phyloP scores from a whole-genome alignment of 2,888 invertebrate genomes.

The Hanleya hanleyi region DNA sequence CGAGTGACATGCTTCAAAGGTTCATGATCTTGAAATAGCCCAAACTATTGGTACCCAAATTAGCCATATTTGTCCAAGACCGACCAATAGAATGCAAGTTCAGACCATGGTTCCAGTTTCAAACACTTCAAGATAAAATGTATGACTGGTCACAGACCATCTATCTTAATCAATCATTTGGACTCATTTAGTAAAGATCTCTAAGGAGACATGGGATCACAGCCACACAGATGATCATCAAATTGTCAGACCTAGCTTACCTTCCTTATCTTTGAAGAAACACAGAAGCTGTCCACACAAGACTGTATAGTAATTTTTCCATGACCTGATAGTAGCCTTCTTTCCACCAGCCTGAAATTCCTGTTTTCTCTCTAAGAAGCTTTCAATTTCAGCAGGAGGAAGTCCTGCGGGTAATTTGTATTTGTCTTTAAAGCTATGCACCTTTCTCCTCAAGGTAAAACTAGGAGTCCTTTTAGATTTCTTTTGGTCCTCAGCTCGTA shows the following conservation, averaged over 20 bases:
- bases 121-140: too few species aligned
- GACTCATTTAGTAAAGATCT: background rate
- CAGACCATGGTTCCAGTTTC: too few species aligned
- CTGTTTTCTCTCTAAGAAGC: constrained; percentile 94
- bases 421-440: constrained; percentile 83
- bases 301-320: constrained; percentile 96
- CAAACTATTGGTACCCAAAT: too few species aligned
- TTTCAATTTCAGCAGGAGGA: constrained; percentile 94
- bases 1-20: too few species aligned
- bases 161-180: background rate
- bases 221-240: background rate
- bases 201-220: background rate
- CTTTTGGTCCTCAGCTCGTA: constrained; percentile 76
- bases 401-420: constrained; percentile 74
- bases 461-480: constrained; percentile 93
- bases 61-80: too few species aligned
- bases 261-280: constrained; percentile 95
- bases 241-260: constrained; percentile 53
- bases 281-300: constrained; percentile 97
- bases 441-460: constrained; percentile 92
- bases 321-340: constrained; percentile 93
- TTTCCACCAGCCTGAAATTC: constrained; percentile 94
- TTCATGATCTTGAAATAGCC: too few species aligned
- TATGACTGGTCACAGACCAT: background rate
- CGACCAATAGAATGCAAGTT: too few species aligned